phyloP scores from a whole-genome alignment of 2,797 vertebrate species.

The Rhadinocentrus ornatus region DNA sequence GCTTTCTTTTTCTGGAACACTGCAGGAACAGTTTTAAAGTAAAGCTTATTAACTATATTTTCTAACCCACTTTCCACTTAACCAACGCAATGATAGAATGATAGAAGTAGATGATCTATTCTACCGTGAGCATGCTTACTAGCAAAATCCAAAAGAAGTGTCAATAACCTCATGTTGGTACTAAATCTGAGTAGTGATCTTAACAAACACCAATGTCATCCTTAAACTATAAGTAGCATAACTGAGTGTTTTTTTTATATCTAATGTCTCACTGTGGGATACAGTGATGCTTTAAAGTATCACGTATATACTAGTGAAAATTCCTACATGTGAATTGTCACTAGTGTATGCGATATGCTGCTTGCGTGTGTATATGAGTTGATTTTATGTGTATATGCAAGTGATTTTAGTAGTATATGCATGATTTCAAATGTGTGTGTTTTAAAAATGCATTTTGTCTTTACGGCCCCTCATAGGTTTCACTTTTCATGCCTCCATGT shows the following conservation, averaged over 20 bases:
- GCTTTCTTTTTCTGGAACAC: not conserved
- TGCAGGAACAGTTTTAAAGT: not conserved
- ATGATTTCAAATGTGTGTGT: no score
- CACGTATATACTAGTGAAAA: no score
- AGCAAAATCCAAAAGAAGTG: not conserved
- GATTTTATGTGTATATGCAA: no score
- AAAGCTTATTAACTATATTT: constrained; percentile 6
- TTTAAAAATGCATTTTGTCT: no score
- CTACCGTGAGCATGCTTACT: not conserved
- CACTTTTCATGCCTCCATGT: no score
- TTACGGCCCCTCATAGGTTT: no score
- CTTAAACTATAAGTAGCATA: not conserved
- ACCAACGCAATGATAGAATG: constrained; percentile 17
- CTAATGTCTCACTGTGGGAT: not conserved
- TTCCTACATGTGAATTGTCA: no score
- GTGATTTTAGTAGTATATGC: no score
- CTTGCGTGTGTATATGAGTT: no score
- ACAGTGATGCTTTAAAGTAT: no score
- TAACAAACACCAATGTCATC: not conserved
- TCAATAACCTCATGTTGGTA: constrained; percentile 9
- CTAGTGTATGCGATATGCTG: no score
- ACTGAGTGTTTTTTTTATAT: not conserved
- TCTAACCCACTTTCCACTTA: not conserved
- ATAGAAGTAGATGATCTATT: constrained; percentile 18
- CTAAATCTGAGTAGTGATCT: constrained; percentile 13